Evolutionary conservation across 2,797 vertebrate species (phyloP).

Genomic region (Centroberyx gerrardi): DNA sequence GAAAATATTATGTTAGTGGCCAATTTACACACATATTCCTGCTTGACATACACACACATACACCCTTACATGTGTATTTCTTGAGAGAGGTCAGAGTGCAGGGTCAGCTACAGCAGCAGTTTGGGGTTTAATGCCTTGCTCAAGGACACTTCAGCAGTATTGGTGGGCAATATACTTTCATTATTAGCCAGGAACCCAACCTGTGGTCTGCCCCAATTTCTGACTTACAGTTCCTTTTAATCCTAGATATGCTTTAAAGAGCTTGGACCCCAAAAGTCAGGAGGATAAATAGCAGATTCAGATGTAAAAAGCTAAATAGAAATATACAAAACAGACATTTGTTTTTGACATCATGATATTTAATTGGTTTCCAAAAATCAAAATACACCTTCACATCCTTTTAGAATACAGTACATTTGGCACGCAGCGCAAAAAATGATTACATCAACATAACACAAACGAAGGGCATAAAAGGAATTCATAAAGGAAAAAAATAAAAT

Average conservation of each 20-base stretch:
- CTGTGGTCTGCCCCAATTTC: too few relatives aligned
- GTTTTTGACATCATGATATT: slow-evolving; percentile 90
- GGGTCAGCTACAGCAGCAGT: too few relatives aligned
- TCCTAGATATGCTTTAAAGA: too few relatives aligned
- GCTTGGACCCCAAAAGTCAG: too few relatives aligned
- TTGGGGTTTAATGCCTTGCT: too few relatives aligned
- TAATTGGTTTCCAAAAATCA: slow-evolving; percentile 90
- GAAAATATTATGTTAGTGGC: slow-evolving; percentile 1
- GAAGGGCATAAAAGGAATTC: slow-evolving; percentile 86
- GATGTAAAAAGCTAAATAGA: background rate
- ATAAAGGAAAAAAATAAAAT: slow-evolving; percentile 10
- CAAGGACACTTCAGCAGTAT: too few relatives aligned
- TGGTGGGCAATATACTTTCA: too few relatives aligned
- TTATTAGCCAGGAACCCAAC: too few relatives aligned
- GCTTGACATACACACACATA: too few relatives aligned
- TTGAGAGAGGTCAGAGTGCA: too few relatives aligned
- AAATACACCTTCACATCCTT: slow-evolving; percentile 98
- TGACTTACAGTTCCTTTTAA: too few relatives aligned
- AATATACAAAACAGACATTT: background rate
- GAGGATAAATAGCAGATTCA: background rate
- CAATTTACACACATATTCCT: background rate
- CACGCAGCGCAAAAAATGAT: slow-evolving; percentile 86
- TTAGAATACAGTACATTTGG: slow-evolving; percentile 98
- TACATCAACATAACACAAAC: slow-evolving; percentile 88
- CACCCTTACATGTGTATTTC: too few relatives aligned